Percentiles rank a stretch among this genome's conserved stretches.
Conservation (phyloP, 2,113 vertebrate species). For the Cygnus atratus region DNA sequence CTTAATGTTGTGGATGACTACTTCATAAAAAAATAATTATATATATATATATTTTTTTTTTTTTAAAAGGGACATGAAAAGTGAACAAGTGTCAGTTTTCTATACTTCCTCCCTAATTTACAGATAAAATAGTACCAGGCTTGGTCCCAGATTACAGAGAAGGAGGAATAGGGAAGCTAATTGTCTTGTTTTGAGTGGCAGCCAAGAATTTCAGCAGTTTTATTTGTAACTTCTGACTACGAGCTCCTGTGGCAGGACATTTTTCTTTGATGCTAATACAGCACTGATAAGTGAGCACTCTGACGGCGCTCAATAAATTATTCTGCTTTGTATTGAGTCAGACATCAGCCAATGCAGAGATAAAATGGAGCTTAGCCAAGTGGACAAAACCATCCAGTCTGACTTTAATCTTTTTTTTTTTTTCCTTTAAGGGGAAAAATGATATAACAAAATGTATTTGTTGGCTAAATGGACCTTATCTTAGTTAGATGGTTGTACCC, state of each 20-base stretch:
- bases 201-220: neutral
- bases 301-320: neutral
- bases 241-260: neutral
- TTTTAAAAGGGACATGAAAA: neutral
- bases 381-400: neutral
- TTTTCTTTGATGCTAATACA: neutral
- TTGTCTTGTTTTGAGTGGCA: neutral
- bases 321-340: slow-evolving; percentile 9
- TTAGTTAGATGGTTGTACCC: neutral
- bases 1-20: neutral
- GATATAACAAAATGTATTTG: neutral
- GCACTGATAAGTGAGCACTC: neutral
- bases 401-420: neutral
- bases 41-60: too few species aligned
- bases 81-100: neutral
- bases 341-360: neutral
- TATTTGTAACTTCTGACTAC: neutral
- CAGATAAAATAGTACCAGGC: neutral
- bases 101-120: neutral
- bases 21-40: neutral
- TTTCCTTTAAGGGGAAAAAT: neutral
- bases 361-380: neutral
- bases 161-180: neutral
- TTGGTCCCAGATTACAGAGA: neutral
- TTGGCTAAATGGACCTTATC: slow-evolving; percentile 3